These are phyloP conservation scores for Dipodomys stephensi DNA, from an alignment of 2,113 vertebrate species.

Conservation along the genomic window DNA sequence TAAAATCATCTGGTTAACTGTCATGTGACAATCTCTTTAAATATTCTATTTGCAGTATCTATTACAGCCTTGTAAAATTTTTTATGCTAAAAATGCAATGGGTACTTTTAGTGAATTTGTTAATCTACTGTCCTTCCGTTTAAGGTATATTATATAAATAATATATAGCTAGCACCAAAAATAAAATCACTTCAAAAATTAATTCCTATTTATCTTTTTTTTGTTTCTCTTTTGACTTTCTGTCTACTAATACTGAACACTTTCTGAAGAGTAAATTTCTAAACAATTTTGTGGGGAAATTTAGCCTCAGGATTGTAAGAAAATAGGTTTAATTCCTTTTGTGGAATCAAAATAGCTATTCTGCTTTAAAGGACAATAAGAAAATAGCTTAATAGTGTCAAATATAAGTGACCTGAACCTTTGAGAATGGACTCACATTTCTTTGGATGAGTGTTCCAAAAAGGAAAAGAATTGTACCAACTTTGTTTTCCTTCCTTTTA, in stretches of 20 bases:
- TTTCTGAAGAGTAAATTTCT: background rate
- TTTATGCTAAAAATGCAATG: conserved; percentile 7
- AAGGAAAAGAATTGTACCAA: background rate
- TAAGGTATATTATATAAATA: background rate
- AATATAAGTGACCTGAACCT: background rate
- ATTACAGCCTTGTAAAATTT: background rate
- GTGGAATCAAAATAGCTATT: background rate
- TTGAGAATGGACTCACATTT: background rate
- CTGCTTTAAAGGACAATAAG: background rate
- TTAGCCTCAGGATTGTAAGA: background rate
- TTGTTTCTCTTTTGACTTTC: background rate
- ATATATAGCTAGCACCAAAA: background rate
- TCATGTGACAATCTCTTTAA: conserved; percentile 1
- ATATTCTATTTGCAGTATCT: background rate
- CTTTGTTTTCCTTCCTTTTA: no score
- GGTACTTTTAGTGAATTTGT: background rate
- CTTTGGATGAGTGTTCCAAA: background rate
- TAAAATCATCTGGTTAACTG: conserved; percentile 17
- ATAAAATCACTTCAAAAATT: background rate
- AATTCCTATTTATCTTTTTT: background rate
- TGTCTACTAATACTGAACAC: background rate
- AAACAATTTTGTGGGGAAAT: conserved; percentile 15
- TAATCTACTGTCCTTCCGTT: background rate
- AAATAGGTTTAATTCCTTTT: background rate
- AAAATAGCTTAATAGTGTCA: background rate